Conservation (phyloP, 2,113 vertebrate genomes). For the Alexandromys fortis region DNA sequence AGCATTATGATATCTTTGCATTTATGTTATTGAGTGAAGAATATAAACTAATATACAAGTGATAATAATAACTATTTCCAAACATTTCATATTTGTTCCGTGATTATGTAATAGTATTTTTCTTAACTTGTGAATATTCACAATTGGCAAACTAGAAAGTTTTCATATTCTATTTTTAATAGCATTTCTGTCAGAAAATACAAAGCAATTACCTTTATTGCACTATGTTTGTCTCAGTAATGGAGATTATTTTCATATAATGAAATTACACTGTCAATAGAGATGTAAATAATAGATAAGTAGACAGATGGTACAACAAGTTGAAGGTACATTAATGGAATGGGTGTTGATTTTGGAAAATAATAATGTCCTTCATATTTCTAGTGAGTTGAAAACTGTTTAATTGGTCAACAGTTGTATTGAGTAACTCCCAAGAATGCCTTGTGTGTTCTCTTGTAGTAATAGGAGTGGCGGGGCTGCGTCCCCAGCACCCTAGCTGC, state of each 20-base stretch:
- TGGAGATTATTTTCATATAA: not conserved
- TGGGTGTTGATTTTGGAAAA: slow-evolving; percentile 4
- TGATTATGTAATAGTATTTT: not conserved
- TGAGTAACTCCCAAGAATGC: slow-evolving; percentile 1
- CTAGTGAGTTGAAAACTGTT: not conserved
- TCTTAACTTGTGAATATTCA: not conserved
- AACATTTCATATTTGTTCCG: not conserved
- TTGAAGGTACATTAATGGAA: slow-evolving; percentile 60
- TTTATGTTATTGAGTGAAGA: not conserved
- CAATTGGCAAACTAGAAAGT: not conserved
- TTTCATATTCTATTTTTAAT: not conserved
- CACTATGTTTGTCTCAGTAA: not conserved
- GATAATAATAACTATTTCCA: not conserved
- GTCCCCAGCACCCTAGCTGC: too few relatives aligned
- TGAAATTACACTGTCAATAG: not conserved
- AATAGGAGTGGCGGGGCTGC: too few relatives aligned
- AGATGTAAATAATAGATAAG: slow-evolving; percentile 49
- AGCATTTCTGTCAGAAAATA: not conserved
- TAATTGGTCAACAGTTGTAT: not conserved
- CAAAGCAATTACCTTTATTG: not conserved
- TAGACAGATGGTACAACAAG: slow-evolving; percentile 58
- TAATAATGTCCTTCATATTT: slow-evolving; percentile 28
- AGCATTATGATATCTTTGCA: not conserved
- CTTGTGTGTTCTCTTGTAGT: not conserved
- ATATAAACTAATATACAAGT: not conserved